Base-by-base conservation (phyloP, 2,113 vertebrate species). In the Colinus virginianus region DNA sequence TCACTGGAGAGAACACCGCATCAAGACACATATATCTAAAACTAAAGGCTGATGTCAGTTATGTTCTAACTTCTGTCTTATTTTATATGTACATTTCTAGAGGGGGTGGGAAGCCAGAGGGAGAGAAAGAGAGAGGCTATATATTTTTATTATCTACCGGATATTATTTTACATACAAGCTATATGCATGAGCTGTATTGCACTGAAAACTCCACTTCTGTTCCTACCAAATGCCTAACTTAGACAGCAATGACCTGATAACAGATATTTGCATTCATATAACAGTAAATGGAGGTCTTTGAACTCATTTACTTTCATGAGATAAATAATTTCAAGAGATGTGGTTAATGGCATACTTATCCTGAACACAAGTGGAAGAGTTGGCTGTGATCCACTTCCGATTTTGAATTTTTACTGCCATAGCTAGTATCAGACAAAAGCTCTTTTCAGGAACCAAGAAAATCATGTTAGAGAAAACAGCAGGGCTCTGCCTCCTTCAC, bases 381-480 rank as follows among this genome's bases (percentile, higher is more conserved):
- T 91, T 97, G 90, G 89, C 87, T 94, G 75, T 93, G 77, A 93
- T 86, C 85, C 88, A 91, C 85, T 96, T 97, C 84, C 72, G 84
- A 86, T 95, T 91, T 82, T 20, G 55, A 95, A 78, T 90, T 95
- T 97, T 92, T 95, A 90, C 72, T 95, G 69, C 83, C 63, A 51
- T 9, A 87, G 63, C 36, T 89, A 91, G 51, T 66, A 91, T 93
- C 92, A 84, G 78, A 96, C 94, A 96, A 94, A 93, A 93, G 20
- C 59, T 95, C 66, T 94, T 95, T 96, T 93, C 87, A 94, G 90
- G 89, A 97, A 90, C 70, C 15, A 75, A 86, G 83, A 66, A 87
- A 85, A 68, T 56, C 36, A 10, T 71, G 46, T 72, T 53, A 69
- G 20, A 93, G 62, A 87, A 85, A 94, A 85, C 49, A 96, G 43